Conservation (phyloP, 1,140 invertebrate genomes). For the Eupeodes corollae region DNA sequence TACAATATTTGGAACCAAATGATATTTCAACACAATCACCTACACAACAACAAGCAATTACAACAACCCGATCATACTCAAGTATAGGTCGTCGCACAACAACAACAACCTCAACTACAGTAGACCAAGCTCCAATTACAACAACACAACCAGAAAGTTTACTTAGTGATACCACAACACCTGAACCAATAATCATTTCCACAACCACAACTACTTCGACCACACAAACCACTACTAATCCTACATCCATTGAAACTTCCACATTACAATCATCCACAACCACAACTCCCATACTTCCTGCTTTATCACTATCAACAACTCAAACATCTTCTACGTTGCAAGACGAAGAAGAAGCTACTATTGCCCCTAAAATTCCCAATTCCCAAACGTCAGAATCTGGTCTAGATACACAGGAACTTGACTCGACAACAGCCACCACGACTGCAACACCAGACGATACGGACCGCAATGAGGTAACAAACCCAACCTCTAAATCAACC, state of each 20-base stretch:
- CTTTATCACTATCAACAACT: too few relatives aligned
- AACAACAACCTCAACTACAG: slow-evolving; percentile 10
- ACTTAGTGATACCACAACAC: slow-evolving; percentile 13
- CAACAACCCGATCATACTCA: slow-evolving; percentile 28
- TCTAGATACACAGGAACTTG: slow-evolving; percentile 3
- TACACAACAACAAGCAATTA: slow-evolving; percentile 16
- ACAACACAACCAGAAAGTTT: slow-evolving; percentile 14
- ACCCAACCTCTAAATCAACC: slow-evolving; percentile 14
- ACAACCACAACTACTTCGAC: slow-evolving; percentile 19
- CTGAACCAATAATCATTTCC: slow-evolving; percentile 18
- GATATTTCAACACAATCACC: slow-evolving; percentile 14
- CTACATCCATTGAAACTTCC: slow-evolving; percentile 33
- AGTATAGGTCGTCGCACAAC: slow-evolving; percentile 30
- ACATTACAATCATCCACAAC: slow-evolving; percentile 14
- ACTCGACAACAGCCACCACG: background rate
- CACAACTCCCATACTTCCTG: slow-evolving; percentile 4
- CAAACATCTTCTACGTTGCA: too few relatives aligned
- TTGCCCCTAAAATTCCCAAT: too few relatives aligned
- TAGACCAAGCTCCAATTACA: slow-evolving; percentile 11
- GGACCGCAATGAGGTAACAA: background rate
- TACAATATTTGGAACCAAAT: slow-evolving; percentile 15
- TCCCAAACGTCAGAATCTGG: slow-evolving; percentile 2
- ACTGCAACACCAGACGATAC: too few relatives aligned
- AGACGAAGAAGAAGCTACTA: too few relatives aligned
- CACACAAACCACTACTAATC: slow-evolving; percentile 34